phyloP scores from a whole-genome alignment of 2,888 invertebrate genomes.

The Synanthedon myopaeformis region DNA sequence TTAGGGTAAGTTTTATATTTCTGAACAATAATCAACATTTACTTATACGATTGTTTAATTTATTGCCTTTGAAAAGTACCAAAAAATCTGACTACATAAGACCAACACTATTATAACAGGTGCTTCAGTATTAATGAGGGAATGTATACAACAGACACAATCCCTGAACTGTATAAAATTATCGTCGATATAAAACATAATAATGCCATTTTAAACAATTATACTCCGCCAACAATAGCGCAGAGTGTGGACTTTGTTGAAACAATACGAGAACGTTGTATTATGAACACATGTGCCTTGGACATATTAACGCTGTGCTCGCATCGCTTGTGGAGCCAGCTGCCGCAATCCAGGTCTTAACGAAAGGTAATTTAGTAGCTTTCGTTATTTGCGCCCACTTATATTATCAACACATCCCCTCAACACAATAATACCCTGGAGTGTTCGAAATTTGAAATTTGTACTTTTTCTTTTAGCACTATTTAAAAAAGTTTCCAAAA shows the following conservation, averaged over 20 bases:
- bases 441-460: too few relatives aligned
- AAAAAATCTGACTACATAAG: too few relatives aligned
- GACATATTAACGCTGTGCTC: slow-evolving; percentile 38
- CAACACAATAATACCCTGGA: neutral
- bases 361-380: slow-evolving; percentile 49
- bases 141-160: neutral
- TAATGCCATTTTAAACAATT: neutral
- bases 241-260: slow-evolving; percentile 3
- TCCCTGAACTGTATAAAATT: neutral
- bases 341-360: slow-evolving; percentile 52
- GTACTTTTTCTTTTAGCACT: too few relatives aligned
- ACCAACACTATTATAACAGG: too few relatives aligned
- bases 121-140: too few relatives aligned
- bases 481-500: too few relatives aligned
- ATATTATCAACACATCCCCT: slow-evolving; percentile 1
- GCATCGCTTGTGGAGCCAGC: slow-evolving; percentile 28
- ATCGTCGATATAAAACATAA: neutral
- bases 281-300: slow-evolving; percentile 39
- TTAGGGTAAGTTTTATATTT: too few relatives aligned
- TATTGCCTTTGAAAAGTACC: too few relatives aligned
- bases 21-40: too few relatives aligned
- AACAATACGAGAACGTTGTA: slow-evolving; percentile 33
- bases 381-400: slow-evolving; percentile 28
- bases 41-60: too few relatives aligned
- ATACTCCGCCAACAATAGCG: neutral